phyloP scores from a whole-genome alignment of 2,797 vertebrate genomes.

The Spheniscus humboldti region DNA sequence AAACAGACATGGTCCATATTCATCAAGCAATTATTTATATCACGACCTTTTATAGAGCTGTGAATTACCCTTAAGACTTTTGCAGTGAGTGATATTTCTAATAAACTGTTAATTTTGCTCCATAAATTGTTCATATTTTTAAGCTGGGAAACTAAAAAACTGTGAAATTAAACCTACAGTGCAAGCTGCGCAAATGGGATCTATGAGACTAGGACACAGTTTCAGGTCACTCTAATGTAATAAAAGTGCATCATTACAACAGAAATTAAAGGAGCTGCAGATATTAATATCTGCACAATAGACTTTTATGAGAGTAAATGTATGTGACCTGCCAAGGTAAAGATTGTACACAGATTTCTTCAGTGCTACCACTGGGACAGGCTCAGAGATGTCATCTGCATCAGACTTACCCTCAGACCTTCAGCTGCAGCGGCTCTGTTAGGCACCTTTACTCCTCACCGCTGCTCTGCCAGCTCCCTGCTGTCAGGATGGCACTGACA shows the following conservation, averaged over 20 bases:
- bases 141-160: slow-evolving; percentile 70
- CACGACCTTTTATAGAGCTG: slow-evolving; percentile 63
- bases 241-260: slow-evolving; percentile 26
- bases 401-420: background rate
- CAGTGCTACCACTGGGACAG: background rate
- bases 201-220: slow-evolving; percentile 43
- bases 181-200: slow-evolving; percentile 58
- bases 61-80: slow-evolving; percentile 65
- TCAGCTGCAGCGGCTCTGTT: background rate
- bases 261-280: slow-evolving; percentile 37
- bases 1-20: slow-evolving; percentile 57
- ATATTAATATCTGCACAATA: background rate
- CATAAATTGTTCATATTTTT: slow-evolving; percentile 67
- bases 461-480: background rate
- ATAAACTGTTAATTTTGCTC: slow-evolving; percentile 64
- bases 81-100: slow-evolving; percentile 67
- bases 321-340: slow-evolving; percentile 1
- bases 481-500: background rate
- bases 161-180: slow-evolving; percentile 76
- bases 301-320: slow-evolving; percentile 26
- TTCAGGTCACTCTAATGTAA: slow-evolving; percentile 53
- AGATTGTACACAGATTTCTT: background rate
- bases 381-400: background rate
- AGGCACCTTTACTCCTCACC: background rate
- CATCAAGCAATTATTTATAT: slow-evolving; percentile 70